Evolutionary conservation across 2,797 vertebrate species (phyloP).

Genomic region (Sarcophilus harrisii): DNA sequence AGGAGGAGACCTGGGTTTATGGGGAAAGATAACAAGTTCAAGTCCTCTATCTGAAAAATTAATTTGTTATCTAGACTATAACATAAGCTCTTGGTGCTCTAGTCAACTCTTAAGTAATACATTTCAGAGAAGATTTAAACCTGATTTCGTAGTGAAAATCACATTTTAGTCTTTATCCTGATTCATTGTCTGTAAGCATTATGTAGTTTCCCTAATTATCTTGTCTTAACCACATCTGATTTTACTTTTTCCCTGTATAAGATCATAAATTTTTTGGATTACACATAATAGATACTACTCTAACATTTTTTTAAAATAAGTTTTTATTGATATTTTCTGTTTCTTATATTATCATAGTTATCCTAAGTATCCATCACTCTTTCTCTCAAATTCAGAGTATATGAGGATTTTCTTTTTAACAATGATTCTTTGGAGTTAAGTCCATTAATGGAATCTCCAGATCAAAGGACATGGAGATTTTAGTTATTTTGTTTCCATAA

Average conservation of each 20-base stretch:
- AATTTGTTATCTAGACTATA: neutral
- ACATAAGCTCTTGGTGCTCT: neutral
- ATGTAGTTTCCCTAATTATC: neutral
- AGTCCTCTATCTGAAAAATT: neutral
- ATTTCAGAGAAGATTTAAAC: neutral
- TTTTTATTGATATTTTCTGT: neutral
- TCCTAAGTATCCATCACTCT: neutral
- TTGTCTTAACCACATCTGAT: neutral
- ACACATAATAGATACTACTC: neutral
- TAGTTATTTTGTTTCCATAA: neutral
- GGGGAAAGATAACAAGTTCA: neutral
- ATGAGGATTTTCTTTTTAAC: neutral
- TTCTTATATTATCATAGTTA: neutral
- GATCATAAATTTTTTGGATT: neutral
- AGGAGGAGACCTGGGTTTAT: neutral
- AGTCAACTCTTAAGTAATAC: neutral
- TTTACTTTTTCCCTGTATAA: neutral
- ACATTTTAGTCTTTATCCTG: neutral
- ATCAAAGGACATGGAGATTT: neutral
- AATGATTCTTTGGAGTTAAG: neutral
- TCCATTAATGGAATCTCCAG: neutral
- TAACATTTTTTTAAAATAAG: neutral
- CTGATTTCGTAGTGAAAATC: neutral
- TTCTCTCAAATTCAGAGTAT: neutral
- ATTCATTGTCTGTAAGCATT: neutral